A percentile compares a stretch with the other conserved stretches of the same genome.
Conservation (phyloP, 1,140 invertebrate species). For the Macrobrachium rosenbergii region DNA sequence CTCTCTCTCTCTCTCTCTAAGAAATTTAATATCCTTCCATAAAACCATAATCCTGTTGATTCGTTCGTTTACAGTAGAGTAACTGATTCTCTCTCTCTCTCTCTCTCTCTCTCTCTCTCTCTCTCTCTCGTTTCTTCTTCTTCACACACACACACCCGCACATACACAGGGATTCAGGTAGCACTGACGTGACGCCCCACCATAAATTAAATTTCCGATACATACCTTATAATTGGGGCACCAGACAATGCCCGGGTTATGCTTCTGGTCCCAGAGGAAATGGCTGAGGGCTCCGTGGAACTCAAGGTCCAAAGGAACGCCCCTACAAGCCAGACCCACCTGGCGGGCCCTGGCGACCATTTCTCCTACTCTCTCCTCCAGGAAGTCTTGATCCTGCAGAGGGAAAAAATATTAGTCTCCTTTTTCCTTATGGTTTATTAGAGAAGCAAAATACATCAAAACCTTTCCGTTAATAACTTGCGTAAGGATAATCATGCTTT, state of each 20-base stretch:
- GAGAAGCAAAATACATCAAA: neutral
- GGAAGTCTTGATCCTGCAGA: constrained; percentile 15
- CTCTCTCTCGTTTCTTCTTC: neutral
- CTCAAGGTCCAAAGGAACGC: neutral
- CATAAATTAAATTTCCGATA: neutral
- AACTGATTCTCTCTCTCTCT: neutral
- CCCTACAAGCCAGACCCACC: neutral
- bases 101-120: neutral
- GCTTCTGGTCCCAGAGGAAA: constrained; percentile 31
- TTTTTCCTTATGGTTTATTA: neutral
- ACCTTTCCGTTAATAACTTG: neutral
- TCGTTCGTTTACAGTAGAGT: neutral
- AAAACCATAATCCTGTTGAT: neutral
- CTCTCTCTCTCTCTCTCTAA: neutral
- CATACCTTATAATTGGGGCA: constrained; percentile 53
- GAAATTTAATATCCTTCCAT: too few relatives aligned
- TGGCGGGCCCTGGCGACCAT: constrained; percentile 32
- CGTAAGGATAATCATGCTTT: neutral
- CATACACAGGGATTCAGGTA: neutral
- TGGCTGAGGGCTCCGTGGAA: neutral
- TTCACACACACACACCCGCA: neutral
- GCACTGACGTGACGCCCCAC: neutral
- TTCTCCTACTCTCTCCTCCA: constrained; percentile 10
- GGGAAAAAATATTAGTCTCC: neutral
- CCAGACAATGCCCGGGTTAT: constrained; percentile 32